Evolutionary conservation across 2,888 invertebrate genomes (phyloP).

Genomic region (Carcina quercana): DNA sequence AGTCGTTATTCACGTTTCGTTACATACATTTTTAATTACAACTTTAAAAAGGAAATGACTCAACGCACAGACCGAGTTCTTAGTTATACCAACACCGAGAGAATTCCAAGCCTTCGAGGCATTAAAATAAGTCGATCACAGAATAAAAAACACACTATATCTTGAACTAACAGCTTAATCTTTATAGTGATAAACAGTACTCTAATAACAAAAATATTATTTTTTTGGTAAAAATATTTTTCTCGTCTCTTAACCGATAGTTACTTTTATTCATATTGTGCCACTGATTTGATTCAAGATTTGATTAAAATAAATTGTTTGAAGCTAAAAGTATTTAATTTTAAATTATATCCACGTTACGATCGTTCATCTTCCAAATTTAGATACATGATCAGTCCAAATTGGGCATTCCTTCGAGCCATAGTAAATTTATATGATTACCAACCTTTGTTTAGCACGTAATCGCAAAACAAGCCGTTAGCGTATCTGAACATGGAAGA

Average conservation of each 20-base stretch:
- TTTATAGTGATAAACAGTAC: slow-evolving; percentile 48
- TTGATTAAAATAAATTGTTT: slow-evolving; percentile 17
- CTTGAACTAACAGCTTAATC: slow-evolving; percentile 45
- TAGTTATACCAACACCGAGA: slow-evolving; percentile 28
- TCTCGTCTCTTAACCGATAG: slow-evolving; percentile 48
- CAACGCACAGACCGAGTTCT: slow-evolving; percentile 9
- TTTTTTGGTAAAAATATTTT: slow-evolving; percentile 63
- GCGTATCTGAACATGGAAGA: no score
- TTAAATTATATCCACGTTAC: no score
- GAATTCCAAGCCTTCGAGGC: slow-evolving; percentile 41
- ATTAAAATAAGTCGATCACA: slow-evolving; percentile 54
- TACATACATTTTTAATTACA: slow-evolving; percentile 21
- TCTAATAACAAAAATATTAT: slow-evolving; percentile 64
- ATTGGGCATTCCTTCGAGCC: no score
- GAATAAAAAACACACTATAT: slow-evolving; percentile 52
- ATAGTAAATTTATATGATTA: no score
- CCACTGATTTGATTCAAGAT: slow-evolving; percentile 29
- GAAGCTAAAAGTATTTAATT: no score
- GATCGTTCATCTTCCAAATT: no score
- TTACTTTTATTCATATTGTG: slow-evolving; percentile 47
- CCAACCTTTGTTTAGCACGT: no score
- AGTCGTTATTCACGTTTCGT: slow-evolving; percentile 33
- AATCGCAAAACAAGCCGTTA: no score
- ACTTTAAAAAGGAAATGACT: slow-evolving; percentile 18
- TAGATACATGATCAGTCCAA: no score